Evolutionary conservation across 2,113 vertebrate genomes (phyloP), one percentile per base, ranked within the genome.

Genomic region (Carassius carassius): DNA sequence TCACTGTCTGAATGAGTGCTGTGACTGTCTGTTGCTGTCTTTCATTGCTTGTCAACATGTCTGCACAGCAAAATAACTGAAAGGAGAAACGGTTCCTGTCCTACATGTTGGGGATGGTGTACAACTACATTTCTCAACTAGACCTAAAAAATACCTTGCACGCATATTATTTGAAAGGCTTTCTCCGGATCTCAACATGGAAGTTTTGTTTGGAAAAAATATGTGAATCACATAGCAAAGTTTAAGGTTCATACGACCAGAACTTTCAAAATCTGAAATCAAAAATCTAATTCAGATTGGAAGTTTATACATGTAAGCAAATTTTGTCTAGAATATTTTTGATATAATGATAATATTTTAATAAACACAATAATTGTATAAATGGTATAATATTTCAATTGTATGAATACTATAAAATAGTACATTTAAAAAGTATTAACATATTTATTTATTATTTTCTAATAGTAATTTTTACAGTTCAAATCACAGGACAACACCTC

Each of bases 1-100:
- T 65, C 11, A n/a, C 67, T 23, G 37, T 73, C 12, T 73, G 70
- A 44, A 44, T 73, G 70, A 73, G 70, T 47, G 70, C 70, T 8
- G 70, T 47, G 41, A 47, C 41, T 44, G 70, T 73, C 41, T 73
- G 70, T 47, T 44, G 41, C 41, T 14, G 70, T 74, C 70, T 47
- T 3, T 74, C 41, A 49, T 44, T 47, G 12, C 37, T 47, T 74
- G 70, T 74, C 70, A 47, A 74, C 41, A 74, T 74, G 13, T 47
- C 69, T 72, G 37, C 41, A 47, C 41, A 47, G 70, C 5, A 51
- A 51, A 51, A 51, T 51, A 51, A 51, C 13, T 60, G 35, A 44
- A 41, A 72, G 10, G 35, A 21, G 7, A 37, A 41, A 37, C 1
- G 3, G 41, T 23, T 47, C 70, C 13, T 23, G 12, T 73, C 5